phyloP scores from a whole-genome alignment of 2,888 invertebrate species.

The Uloborus plumipes region DNA sequence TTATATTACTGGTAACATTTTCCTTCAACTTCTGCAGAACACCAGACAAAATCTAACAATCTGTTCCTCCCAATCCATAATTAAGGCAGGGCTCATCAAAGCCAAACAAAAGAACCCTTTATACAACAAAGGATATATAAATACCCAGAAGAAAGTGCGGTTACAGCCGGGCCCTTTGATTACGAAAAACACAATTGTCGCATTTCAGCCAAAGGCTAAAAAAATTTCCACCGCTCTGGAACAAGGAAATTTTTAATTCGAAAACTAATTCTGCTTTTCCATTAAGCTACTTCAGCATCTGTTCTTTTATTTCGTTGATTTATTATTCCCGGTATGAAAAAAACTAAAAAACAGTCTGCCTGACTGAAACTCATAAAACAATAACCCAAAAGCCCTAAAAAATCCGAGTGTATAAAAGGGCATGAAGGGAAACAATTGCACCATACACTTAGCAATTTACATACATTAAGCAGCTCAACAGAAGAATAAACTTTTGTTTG shows the following conservation, averaged over 20 bases:
- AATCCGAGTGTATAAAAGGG: constrained; percentile 1
- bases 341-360: constrained; percentile 17
- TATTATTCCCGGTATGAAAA: constrained; percentile 11
- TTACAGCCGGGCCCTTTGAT: constrained; percentile 10
- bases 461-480: constrained; percentile 29
- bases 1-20: too few species aligned
- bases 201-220: constrained; percentile 7
- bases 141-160: not conserved
- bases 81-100: too few species aligned
- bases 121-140: constrained; percentile 1
- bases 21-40: too few species aligned
- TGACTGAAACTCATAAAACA: constrained; percentile 34
- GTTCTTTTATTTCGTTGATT: constrained; percentile 38
- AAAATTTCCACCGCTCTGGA: constrained; percentile 3
- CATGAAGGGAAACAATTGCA: constrained; percentile 12
- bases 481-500: constrained; percentile 37
- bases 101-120: not conserved
- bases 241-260: constrained; percentile 41
- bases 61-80: too few species aligned
- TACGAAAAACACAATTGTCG: constrained; percentile 38
- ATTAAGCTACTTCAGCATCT: constrained; percentile 44
- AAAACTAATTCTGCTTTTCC: constrained; percentile 40
- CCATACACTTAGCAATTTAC: constrained; percentile 24
- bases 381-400: constrained; percentile 25
- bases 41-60: too few species aligned